Evolutionary conservation across 2,797 vertebrate genomes (phyloP), one percentile per base, ranked within the genome.

Genomic region (Chloroceryle inda): DNA sequence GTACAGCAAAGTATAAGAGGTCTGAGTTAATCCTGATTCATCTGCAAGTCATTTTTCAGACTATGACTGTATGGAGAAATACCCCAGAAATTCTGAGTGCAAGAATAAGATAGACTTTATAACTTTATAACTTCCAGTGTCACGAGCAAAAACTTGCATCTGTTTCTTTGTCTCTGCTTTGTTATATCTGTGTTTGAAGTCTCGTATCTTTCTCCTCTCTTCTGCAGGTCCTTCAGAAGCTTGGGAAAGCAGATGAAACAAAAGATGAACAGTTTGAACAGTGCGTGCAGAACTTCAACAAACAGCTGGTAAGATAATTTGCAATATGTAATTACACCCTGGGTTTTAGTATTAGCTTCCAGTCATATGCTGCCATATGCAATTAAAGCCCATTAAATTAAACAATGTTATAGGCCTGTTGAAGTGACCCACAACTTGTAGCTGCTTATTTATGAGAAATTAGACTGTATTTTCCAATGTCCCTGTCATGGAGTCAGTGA

Each of bases 241-340:
- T 99, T 88, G 99, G 99, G 35, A 99, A 99, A 98, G 99, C 99
- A 3, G 99, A 99, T 49, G 99, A 99, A 97, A 99, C 99, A 69
- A 99, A 99, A 98, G 99, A 99, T 82, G 97, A 98, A 56, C 99
- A 99, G 77, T 99, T 99, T 76, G 99, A 99, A 96, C 99, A 99
- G 89, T 99, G 99, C 7, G 99, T 99, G 88, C 99, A 99, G 92
- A 99, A 99, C 97, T 99, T 99, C 98, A 99, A 99, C 97, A 99
- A 99, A 97, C 99, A 99, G 98, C 98, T 99, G 98, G 99, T 99
- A 97, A 98, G 98, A 89, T 93, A 76, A 69, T 84, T 89, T 27
- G 23, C 0, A 0, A 66, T 71, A 26, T n/a, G 29, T 85, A 87
- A 77, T 89, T 93, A 61, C 74, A 80, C 38, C 33, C 52, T 55